Evolutionary conservation across 2,113 vertebrate genomes (phyloP).

Genomic region (Steatornis caripensis): DNA sequence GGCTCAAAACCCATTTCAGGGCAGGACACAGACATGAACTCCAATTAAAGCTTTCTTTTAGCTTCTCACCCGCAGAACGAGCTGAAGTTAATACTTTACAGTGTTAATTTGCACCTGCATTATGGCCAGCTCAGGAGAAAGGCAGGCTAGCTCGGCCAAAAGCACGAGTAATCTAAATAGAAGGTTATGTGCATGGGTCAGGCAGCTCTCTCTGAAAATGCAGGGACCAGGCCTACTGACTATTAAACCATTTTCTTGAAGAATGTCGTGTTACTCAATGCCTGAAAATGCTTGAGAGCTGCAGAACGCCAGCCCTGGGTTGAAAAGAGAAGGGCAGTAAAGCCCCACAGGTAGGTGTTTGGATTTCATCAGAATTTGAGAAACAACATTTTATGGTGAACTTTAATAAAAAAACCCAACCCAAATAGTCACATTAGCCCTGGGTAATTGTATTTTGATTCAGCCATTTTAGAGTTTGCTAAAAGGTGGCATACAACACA

Average conservation of each 20-base stretch:
- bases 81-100: not conserved
- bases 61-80: not conserved
- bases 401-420: not conserved
- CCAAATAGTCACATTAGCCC: not conserved
- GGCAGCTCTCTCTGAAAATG: not conserved
- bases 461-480: not conserved
- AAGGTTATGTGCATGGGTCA: not conserved
- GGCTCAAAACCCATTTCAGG: not conserved
- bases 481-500: not conserved
- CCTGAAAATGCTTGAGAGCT: not conserved
- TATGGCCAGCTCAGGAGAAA: not conserved
- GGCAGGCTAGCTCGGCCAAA: not conserved
- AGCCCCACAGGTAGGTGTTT: not conserved
- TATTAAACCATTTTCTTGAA: not conserved
- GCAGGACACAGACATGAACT: not conserved
- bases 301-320: not conserved
- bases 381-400: not conserved
- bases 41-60: not conserved
- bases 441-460: not conserved
- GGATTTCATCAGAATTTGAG: not conserved
- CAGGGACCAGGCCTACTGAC: not conserved
- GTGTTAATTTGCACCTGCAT: not conserved
- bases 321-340: not conserved
- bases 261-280: fast-evolving
- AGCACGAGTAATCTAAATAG: not conserved